These are phyloP conservation scores for Tilapia sparmanii DNA, from an alignment of 2,113 vertebrate genomes.

Conservation along the genomic window DNA sequence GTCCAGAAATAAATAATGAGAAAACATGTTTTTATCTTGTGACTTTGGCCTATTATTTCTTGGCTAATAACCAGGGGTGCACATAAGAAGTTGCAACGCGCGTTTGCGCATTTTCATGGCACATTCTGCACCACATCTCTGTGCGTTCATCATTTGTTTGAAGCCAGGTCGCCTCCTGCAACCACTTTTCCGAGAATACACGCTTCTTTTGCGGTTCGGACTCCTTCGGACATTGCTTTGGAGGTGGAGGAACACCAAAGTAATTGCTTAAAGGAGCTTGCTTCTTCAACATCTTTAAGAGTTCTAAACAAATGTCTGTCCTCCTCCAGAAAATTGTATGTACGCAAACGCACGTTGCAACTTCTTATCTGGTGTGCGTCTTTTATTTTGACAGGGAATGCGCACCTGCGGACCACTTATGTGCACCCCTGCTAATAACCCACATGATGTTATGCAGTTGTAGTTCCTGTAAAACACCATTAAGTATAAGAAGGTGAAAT, in stretches of 20 bases:
- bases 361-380: neutral
- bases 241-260: neutral
- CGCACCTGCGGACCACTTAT: neutral
- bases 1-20: neutral
- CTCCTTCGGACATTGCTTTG: neutral
- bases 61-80: neutral
- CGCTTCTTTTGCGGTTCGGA: accelerated
- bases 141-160: neutral
- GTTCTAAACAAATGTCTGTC: neutral
- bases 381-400: neutral
- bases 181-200: neutral
- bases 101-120: neutral
- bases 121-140: neutral
- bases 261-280: neutral
- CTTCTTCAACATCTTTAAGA: neutral
- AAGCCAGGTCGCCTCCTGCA: accelerated
- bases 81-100: neutral
- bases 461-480: neutral
- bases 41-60: neutral
- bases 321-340: neutral
- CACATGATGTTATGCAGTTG: neutral
- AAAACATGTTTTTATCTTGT: neutral
- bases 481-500: neutral
- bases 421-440: neutral
- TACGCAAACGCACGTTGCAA: accelerated